Base-by-base conservation (phyloP, 2,797 vertebrate genomes). In the Anguilla megastoma region DNA sequence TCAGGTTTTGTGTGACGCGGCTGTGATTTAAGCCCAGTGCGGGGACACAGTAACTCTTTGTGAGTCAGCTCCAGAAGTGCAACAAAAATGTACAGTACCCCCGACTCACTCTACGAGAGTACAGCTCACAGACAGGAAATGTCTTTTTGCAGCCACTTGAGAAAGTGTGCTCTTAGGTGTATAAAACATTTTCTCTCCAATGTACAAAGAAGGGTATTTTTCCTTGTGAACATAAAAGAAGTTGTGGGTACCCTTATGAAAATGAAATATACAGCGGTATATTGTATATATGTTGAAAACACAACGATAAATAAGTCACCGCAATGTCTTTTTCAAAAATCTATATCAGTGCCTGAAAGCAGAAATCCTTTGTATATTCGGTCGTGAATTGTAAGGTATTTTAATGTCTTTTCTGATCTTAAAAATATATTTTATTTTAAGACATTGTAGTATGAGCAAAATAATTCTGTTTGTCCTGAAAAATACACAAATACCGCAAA, bases 91-190 rank as follows among this genome's bases (percentile, higher is more conserved):
- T 45, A 80, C 41, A 48, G 24, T 30, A 41, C 45, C 41, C 45
- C 45, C 18, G 45, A 80, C 76, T 48, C 76, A 0, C 41, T n/a
- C 18, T 50, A 21, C 2, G 45, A 24, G 48, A 24, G 16, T 9
- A 80, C 27, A 48, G 76, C 76, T 80, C 76, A 6, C 74, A 80
- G 76, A 80, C 36, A 80, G 76, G 76, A 80, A 80, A 80, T 8
- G 76, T 80, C 45, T 80, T 80, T 79, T 41, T 48, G n/a, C 76
- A 80, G 76, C 45, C 76, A 80, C 76, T 80, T 8, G 6, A 80
- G 1, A 4, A 80, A 80, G 76, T 41, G 30, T 24, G 36, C 76
- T 8, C 45, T 24, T 24, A 80, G 76, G 45, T 80, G 76, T n/a
- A 48, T 21, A 80, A 80, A 80, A 50, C 76, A 24, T 48, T 45